Evolutionary conservation across 1,140 invertebrate species (phyloP), one percentile per base, ranked within the genome.

Genomic region (Pogonognathellus flavescens): DNA sequence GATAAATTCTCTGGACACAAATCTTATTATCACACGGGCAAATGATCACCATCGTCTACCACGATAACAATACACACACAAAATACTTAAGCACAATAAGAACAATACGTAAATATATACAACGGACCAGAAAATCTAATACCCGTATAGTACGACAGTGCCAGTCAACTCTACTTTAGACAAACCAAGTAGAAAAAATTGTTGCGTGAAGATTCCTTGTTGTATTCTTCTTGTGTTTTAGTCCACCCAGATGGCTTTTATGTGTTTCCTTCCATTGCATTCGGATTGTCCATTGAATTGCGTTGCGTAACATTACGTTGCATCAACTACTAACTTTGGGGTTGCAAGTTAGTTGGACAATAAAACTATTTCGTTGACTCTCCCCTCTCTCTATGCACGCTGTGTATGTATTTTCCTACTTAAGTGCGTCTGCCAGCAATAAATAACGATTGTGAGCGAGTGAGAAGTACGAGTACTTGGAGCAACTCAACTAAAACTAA

Each of bases 1-100:
- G 41, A 76, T 50, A 76, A 76, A 76, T 76, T 76, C 70, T 76
- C 25, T 76, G 70, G 70, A 76, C 70, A 76, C 70, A 76, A 76
- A 76, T 76, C 70, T 76, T 76, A 76, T 76, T 76, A 76, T 50
- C 70, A 76, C 70, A 76, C 70, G 70, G 70, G 31, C 70, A 76
- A 76, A 76, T 76, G 70, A 76, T 76, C 70, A 76, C 70, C 70
- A 76, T 66, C 70, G 16, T 76, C 70, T 76, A 49, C 70, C 70
- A 76, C 70, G 41, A 76, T 76, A 76, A 76, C 70, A 76, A 76
- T 49, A 41, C 16, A 76, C 70, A 76, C 41, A 76, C 70, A 50
- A 18, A 76, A 50, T 76, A 18, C 25, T 41, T 3, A 41, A 41
- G 31, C 1, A 41, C 31, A 41, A 41, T 41, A 41, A 41, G 31